A percentile compares a stretch with the other conserved stretches of the same genome.
phyloP scores from a whole-genome alignment of 2,888 invertebrate species.

The Lepidochitona cinerea region DNA sequence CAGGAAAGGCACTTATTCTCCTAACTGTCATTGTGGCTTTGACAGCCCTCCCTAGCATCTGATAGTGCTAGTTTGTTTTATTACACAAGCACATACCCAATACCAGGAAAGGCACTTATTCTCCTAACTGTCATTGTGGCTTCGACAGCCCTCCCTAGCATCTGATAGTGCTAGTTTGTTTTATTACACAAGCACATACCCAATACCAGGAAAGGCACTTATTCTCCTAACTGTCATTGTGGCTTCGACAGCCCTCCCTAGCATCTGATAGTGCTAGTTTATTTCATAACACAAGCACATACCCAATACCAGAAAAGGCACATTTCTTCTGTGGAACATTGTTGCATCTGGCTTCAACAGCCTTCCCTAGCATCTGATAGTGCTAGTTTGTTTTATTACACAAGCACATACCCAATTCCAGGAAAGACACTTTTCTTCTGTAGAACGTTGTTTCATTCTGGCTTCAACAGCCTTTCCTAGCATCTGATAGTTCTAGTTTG shows the following conservation, averaged over 20 bases:
- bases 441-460: no score
- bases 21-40: neutral
- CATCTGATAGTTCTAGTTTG: neutral
- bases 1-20: neutral
- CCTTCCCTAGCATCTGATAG: neutral
- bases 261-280: neutral
- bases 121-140: neutral
- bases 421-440: neutral
- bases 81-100: neutral
- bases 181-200: neutral
- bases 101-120: neutral
- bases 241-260: neutral
- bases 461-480: neutral
- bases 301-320: neutral
- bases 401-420: neutral
- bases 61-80: neutral
- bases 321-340: no score
- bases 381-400: neutral
- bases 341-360: no score
- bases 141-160: neutral
- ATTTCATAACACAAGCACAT: neutral
- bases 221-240: no score
- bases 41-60: neutral
- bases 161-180: neutral
- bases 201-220: neutral